These are phyloP conservation scores for Drosophila sproati DNA, from an alignment of 1,140 invertebrate species.

Conservation along the genomic window DNA sequence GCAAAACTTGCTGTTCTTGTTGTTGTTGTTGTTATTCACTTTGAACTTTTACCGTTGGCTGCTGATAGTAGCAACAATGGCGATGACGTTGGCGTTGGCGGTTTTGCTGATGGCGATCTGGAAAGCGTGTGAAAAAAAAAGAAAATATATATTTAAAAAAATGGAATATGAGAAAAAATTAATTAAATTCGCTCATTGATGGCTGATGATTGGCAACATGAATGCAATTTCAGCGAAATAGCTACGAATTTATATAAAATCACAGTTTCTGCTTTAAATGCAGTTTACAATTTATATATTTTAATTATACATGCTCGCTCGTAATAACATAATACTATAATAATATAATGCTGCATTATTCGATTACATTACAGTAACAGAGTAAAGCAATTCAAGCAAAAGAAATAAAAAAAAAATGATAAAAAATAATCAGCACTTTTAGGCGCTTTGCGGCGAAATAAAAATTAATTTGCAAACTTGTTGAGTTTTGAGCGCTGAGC, in stretches of 20 bases:
- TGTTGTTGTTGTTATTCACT: slow-evolving; percentile 19
- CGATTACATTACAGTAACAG: neutral
- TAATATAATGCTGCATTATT: neutral
- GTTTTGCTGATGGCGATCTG: slow-evolving; percentile 28
- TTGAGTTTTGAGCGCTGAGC: slow-evolving; percentile 22
- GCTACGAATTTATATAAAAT: slow-evolving; percentile 15
- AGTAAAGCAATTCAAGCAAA: neutral
- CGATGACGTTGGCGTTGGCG: slow-evolving; percentile 23
- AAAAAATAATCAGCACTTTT: neutral
- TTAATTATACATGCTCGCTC: neutral
- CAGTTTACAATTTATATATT: neutral
- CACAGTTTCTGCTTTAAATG: neutral
- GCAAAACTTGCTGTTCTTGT: neutral
- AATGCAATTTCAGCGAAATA: slow-evolving; percentile 21
- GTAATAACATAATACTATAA: neutral
- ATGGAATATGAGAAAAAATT: neutral
- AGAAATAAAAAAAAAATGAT: too few species aligned
- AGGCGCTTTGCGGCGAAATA: neutral
- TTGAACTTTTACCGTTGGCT: slow-evolving; percentile 47
- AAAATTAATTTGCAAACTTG: slow-evolving; percentile 27
- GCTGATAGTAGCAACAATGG: slow-evolving; percentile 14
- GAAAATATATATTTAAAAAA: slow-evolving; percentile 1
- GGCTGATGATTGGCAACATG: slow-evolving; percentile 14
- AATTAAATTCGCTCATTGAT: slow-evolving; percentile 2
- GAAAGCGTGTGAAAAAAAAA: slow-evolving; percentile 14